Evolutionary conservation across 2,797 vertebrate species (phyloP).

Genomic region (Hippopotamyrus pictus): DNA sequence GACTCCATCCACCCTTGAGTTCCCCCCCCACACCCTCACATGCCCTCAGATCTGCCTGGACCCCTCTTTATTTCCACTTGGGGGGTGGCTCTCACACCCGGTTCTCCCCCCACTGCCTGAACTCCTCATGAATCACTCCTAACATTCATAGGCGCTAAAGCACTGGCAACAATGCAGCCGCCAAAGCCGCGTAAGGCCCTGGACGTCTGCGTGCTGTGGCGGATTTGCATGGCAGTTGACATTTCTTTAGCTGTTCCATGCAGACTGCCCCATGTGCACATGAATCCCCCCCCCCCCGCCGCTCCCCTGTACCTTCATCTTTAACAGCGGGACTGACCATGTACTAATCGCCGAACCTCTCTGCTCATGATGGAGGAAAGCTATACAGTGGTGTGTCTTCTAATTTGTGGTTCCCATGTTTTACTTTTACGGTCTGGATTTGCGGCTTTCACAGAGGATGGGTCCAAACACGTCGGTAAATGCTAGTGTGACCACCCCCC

Average conservation of each 20-base stretch:
- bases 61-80: slow-evolving; percentile 67
- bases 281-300: slow-evolving; percentile 50
- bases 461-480: not conserved
- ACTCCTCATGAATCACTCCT: slow-evolving; percentile 68
- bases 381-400: too few species aligned
- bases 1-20: not conserved
- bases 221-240: slow-evolving; percentile 35
- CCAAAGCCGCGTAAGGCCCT: slow-evolving; percentile 47
- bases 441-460: not conserved
- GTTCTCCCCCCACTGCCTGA: slow-evolving; percentile 36
- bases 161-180: slow-evolving; percentile 61
- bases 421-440: not conserved
- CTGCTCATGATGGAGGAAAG: not conserved
- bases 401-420: not conserved
- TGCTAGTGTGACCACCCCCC: not conserved
- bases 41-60: slow-evolving; percentile 58
- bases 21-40: not conserved
- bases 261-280: slow-evolving; percentile 37
- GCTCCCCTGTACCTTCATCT: slow-evolving; percentile 7
- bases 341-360: not conserved
- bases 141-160: slow-evolving; percentile 75
- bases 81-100: slow-evolving; percentile 66
- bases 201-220: slow-evolving; percentile 48
- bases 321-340: slow-evolving; percentile 20
- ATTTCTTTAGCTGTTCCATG: slow-evolving; percentile 41